Evolutionary conservation across 2,797 vertebrate species (phyloP).

Genomic region (Crenichthys baileyi): DNA sequence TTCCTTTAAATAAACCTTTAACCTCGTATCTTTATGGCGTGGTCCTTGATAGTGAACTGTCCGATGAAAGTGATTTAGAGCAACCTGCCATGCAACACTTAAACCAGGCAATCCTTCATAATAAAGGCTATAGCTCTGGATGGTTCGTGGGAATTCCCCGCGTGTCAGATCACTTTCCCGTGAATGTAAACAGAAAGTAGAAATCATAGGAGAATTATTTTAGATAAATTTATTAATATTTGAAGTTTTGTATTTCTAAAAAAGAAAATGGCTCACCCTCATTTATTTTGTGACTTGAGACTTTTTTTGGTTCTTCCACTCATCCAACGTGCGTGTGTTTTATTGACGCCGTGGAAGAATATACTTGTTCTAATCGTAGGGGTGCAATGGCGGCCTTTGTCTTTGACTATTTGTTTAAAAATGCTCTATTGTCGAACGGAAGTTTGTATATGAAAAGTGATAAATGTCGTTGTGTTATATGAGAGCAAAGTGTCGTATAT

Average conservation of each 20-base stretch:
- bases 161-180: slow-evolving; percentile 21
- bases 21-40: too few species aligned
- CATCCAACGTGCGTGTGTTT: slow-evolving; percentile 44
- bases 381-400: background rate
- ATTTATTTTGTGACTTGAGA: background rate
- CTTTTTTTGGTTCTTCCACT: background rate
- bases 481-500: rapidly evolving
- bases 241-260: background rate
- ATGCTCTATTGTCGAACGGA: rapidly evolving
- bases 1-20: too few species aligned
- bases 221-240: background rate
- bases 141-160: slow-evolving; percentile 48
- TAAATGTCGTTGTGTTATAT: rapidly evolving
- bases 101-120: background rate
- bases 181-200: slow-evolving; percentile 13
- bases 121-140: background rate
- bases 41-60: too few species aligned
- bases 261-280: rapidly evolving
- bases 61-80: background rate
- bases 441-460: rapidly evolving
- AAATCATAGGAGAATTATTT: background rate
- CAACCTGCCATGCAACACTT: background rate
- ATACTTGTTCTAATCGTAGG: slow-evolving; percentile 16
- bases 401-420: rapidly evolving
- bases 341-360: slow-evolving; percentile 38